Conservation (phyloP, 2,113 vertebrate species). For the Eretmochelys imbricata region DNA sequence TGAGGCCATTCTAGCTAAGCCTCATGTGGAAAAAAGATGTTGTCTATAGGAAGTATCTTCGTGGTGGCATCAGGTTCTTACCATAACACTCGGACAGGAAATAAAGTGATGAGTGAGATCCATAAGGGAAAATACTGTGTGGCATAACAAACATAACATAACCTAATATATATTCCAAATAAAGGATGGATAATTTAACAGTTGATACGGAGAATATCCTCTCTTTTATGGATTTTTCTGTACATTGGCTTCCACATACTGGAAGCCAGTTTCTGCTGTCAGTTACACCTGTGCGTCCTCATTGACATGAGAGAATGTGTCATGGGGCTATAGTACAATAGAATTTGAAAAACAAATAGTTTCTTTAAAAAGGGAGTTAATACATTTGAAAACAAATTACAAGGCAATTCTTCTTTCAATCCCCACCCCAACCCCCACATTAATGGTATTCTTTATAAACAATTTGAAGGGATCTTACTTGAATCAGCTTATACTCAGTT, state of each 20-base stretch:
- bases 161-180: neutral
- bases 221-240: neutral
- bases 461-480: constrained; percentile 65
- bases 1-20: neutral
- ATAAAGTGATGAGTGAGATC: neutral
- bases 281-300: neutral
- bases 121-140: neutral
- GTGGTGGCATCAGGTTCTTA: rapidly evolving
- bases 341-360: neutral
- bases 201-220: neutral
- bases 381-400: constrained; percentile 54
- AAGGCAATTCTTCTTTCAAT: constrained; percentile 26
- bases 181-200: neutral
- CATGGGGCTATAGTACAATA: neutral
- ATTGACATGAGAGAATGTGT: neutral
- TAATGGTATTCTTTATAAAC: constrained; percentile 74
- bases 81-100: neutral
- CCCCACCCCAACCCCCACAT: neutral
- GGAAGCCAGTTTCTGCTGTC: neutral
- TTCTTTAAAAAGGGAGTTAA: constrained; percentile 52
- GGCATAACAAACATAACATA: neutral
- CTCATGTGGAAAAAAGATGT: neutral
- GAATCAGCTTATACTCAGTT: constrained; percentile 69
- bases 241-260: neutral
- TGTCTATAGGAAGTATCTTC: neutral